A percentile compares a stretch with the other conserved stretches of the same genome.
Conservation (phyloP, 2,797 vertebrate genomes). For the Myoxocephalus aenaeus region DNA sequence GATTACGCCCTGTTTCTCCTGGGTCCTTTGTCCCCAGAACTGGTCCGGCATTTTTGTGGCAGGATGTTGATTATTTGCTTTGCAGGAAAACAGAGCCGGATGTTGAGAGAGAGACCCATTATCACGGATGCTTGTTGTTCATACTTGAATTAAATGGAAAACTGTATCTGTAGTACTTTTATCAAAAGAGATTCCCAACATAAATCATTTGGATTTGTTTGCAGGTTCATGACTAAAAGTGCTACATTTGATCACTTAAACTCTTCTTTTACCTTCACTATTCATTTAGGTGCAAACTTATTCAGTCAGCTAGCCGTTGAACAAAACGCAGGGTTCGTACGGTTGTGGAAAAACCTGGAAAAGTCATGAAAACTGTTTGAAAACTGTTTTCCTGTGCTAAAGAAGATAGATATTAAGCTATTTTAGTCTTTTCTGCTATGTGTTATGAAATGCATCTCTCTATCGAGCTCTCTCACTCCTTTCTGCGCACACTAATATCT, state of each 20-base stretch:
- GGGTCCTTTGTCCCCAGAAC: background rate
- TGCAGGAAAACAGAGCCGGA: constrained; percentile 16
- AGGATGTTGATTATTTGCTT: constrained; percentile 46
- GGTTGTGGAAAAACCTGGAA: background rate
- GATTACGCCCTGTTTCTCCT: background rate
- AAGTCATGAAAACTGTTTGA: background rate
- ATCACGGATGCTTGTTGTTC: constrained; percentile 10
- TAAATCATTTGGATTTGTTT: background rate
- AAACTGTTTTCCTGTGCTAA: background rate
- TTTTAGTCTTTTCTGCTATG: background rate
- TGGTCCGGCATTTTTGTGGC: constrained; percentile 4
- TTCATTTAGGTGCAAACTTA: background rate
- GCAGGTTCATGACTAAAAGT: background rate
- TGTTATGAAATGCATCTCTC: background rate
- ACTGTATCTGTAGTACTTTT: background rate
- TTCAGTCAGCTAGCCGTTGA: background rate
- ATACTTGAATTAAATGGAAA: background rate
- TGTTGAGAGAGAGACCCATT: constrained; percentile 2
- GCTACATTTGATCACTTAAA: background rate
- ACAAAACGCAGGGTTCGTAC: background rate
- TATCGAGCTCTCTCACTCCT: background rate
- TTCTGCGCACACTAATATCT: background rate
- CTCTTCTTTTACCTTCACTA: background rate
- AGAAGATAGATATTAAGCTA: background rate
- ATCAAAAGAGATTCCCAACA: background rate